A percentile compares a stretch with the other conserved stretches of the same genome.
These are phyloP conservation scores for Sturnus vulgaris DNA, from an alignment of 2,113 vertebrate species.

Conservation along the genomic window DNA sequence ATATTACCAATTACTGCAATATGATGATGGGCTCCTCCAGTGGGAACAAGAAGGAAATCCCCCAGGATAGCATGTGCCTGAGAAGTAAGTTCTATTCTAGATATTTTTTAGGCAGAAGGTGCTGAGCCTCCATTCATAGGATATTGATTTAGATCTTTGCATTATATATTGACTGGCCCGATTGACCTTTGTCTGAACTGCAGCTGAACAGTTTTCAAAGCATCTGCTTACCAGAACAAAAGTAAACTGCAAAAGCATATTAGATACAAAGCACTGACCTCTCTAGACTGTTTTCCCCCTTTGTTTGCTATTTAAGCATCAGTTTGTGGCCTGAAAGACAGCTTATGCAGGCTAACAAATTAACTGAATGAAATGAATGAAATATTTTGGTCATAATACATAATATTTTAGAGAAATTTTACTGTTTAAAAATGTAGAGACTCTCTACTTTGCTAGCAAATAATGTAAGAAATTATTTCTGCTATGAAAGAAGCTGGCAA, in stretches of 20 bases:
- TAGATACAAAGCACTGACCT: slow-evolving; percentile 4
- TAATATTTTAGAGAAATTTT: neutral
- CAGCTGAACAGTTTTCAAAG: slow-evolving; percentile 21
- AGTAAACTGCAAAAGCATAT: slow-evolving; percentile 20
- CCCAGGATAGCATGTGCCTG: neutral
- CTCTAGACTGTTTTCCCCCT: neutral
- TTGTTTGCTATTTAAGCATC: neutral
- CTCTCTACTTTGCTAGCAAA: neutral
- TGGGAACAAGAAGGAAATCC: neutral
- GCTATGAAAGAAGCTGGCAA: neutral
- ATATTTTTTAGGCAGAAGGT: neutral
- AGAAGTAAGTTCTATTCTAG: neutral
- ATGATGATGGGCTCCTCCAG: neutral
- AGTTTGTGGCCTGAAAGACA: neutral
- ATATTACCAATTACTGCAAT: slow-evolving; percentile 20
- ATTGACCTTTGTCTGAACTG: slow-evolving; percentile 19
- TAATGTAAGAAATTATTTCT: neutral
- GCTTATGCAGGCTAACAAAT: neutral
- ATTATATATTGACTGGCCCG: neutral
- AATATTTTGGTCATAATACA: neutral
- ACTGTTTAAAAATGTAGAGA: neutral
- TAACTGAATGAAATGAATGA: neutral
- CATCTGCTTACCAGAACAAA: slow-evolving; percentile 16
- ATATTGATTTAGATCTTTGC: slow-evolving; percentile 1
- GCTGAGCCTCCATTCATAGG: neutral